Conservation (phyloP, 2,888 invertebrate species). For the Plebejus anna region DNA sequence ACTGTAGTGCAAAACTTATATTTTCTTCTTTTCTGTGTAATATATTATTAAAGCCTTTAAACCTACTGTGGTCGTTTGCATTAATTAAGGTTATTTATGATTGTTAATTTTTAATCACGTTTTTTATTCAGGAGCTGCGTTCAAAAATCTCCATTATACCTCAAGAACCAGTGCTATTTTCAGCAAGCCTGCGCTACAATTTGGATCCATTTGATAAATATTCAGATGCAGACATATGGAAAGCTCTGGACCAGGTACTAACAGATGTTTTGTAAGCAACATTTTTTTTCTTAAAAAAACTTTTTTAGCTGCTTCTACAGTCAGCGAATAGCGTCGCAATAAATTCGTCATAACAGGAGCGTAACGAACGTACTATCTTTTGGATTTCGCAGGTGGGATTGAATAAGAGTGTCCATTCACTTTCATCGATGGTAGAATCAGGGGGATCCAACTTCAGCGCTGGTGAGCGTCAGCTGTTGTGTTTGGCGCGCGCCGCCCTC, state of each 20-base stretch:
- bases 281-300: too few relatives aligned
- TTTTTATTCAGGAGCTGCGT: conserved; percentile 69
- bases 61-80: neutral
- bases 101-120: neutral
- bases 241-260: conserved; percentile 82
- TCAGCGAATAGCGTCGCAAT: too few relatives aligned
- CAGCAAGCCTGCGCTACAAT: conserved; percentile 83
- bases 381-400: conserved; percentile 82
- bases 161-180: conserved; percentile 83
- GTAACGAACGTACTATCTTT: neutral
- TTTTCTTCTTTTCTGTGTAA: neutral
- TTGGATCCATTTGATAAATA: conserved; percentile 84
- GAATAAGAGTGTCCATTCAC: conserved; percentile 81
- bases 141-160: conserved; percentile 86
- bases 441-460: conserved; percentile 91
- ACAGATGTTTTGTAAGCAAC: neutral
- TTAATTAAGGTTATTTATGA: neutral
- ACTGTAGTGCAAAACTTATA: neutral
- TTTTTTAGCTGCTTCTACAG: too few relatives aligned
- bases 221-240: conserved; percentile 82
- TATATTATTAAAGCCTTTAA: neutral
- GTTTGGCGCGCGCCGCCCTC: conserved; percentile 90
- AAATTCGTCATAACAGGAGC: neutral
- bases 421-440: conserved; percentile 82
- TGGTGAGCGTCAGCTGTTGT: conserved; percentile 92